Percentiles rank a stretch among this genome's conserved stretches.
phyloP scores from a whole-genome alignment of 2,797 vertebrate genomes.

The Dicrostonyx torquatus region DNA sequence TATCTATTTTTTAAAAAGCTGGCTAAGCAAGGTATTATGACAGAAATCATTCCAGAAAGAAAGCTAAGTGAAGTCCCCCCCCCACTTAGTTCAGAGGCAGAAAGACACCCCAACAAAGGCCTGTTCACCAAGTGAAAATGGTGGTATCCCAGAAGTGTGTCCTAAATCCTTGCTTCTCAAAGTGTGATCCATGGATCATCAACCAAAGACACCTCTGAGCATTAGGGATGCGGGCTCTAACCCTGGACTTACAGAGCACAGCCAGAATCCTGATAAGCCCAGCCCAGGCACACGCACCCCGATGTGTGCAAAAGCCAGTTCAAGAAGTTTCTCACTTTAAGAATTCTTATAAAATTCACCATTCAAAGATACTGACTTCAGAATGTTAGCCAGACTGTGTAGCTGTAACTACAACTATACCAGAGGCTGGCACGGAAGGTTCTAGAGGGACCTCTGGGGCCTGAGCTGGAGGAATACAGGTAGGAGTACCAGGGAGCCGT shows the following conservation, averaged over 20 bases:
- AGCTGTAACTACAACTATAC: neutral
- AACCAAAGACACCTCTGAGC: fast-evolving
- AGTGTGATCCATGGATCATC: neutral
- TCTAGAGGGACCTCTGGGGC: neutral
- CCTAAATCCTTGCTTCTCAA: neutral
- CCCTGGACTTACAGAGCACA: neutral
- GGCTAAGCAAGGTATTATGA: neutral
- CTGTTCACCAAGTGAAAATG: neutral
- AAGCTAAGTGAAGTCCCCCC: fast-evolving
- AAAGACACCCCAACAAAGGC: neutral
- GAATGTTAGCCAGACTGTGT: neutral
- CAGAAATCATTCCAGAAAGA: neutral
- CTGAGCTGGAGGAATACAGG: fast-evolving
- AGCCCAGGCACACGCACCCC: fast-evolving
- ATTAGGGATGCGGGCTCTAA: neutral
- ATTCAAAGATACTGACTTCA: neutral
- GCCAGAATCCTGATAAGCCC: neutral
- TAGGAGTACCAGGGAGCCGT: fast-evolving
- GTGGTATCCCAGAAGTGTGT: fast-evolving
- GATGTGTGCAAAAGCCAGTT: neutral
- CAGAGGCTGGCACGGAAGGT: fast-evolving
- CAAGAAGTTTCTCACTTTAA: neutral
- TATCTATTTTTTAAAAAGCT: neutral
- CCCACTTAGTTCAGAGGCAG: neutral
- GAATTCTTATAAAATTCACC: neutral